These are phyloP conservation scores for Podocnemis expansa DNA, from an alignment of 2,113 vertebrate species.

Conservation along the genomic window DNA sequence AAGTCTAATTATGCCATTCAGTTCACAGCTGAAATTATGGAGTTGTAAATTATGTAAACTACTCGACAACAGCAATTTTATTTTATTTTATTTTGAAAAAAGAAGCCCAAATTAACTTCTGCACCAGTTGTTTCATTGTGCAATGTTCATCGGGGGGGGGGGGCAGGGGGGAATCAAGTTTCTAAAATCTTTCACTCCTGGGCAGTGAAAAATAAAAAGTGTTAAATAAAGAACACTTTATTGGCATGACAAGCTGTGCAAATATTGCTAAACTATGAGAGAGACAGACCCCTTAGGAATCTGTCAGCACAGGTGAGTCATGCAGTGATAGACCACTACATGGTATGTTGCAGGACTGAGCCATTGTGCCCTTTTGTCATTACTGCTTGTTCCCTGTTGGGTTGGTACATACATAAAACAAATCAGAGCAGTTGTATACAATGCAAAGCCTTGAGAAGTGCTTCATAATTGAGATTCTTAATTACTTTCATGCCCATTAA, in stretches of 20 bases:
- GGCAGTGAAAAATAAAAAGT: neutral
- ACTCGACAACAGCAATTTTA: neutral
- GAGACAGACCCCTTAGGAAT: neutral
- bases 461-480: neutral
- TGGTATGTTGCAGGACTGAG: neutral
- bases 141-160: neutral
- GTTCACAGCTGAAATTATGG: neutral
- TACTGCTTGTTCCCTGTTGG: neutral
- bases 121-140: neutral
- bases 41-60: neutral
- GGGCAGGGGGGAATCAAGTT: neutral
- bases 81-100: neutral
- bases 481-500: neutral
- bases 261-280: neutral
- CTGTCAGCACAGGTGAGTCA: neutral
- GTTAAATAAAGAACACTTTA: neutral
- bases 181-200: neutral
- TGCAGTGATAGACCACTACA: neutral
- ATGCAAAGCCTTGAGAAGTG: neutral
- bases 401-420: neutral
- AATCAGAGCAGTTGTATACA: neutral
- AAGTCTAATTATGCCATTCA: slow-evolving; percentile 17
- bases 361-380: neutral
- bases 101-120: neutral
- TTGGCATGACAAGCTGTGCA: neutral